Percentiles rank a stretch among this genome's conserved stretches.
These are phyloP conservation scores for Isotomurus palustris DNA, from an alignment of 2,888 invertebrate species.

Conservation along the genomic window DNA sequence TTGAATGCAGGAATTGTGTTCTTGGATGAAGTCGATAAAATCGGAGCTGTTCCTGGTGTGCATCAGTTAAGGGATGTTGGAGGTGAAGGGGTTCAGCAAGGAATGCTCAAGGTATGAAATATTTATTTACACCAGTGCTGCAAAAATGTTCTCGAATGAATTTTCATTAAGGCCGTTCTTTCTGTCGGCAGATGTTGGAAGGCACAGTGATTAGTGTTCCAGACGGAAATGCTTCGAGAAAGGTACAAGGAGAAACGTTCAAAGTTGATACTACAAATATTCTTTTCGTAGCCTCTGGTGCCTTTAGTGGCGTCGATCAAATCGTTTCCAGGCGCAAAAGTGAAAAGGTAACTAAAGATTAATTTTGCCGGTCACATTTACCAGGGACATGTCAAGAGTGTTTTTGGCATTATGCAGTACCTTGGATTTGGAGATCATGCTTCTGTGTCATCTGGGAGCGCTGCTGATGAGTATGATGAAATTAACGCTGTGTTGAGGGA, in stretches of 20 bases:
- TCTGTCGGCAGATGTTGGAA: conserved; percentile 77
- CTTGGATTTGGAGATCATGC: conserved; percentile 88
- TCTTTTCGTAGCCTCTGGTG: conserved; percentile 96
- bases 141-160: neutral
- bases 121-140: neutral
- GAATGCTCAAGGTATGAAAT: conserved; percentile 68
- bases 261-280: conserved; percentile 99
- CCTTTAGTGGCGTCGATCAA: conserved; percentile 93
- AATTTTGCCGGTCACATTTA: neutral
- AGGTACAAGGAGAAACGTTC: conserved; percentile 88
- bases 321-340: conserved; percentile 77
- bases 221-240: conserved; percentile 85
- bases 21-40: conserved; percentile 98
- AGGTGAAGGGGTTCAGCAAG: conserved; percentile 98
- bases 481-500: conserved; percentile 74
- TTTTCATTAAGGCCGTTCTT: conserved; percentile 7
- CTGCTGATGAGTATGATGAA: conserved; percentile 76
- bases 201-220: conserved; percentile 97
- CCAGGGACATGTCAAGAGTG: neutral
- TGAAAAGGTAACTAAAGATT: conserved; percentile 60
- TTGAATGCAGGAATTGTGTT: conserved; percentile 78
- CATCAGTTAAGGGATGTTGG: conserved; percentile 94
- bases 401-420: conserved; percentile 62
- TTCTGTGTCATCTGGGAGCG: conserved; percentile 66
- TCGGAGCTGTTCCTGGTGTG: conserved; percentile 92